These are phyloP conservation scores for Stegophylla sp. DNA, from an alignment of 2,888 invertebrate genomes.

Conservation along the genomic window DNA sequence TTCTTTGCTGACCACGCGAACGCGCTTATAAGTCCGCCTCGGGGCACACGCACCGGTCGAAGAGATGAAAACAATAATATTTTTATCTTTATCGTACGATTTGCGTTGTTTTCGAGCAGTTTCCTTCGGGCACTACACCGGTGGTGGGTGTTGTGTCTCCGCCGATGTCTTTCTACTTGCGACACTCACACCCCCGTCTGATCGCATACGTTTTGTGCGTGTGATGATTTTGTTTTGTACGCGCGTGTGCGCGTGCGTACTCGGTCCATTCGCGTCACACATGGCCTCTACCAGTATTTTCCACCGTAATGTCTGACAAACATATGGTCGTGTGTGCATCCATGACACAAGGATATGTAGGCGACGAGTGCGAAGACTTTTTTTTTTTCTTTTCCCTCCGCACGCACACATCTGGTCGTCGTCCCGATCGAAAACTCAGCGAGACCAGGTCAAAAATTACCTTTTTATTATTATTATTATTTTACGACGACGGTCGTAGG, in stretches of 20 bases:
- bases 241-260: neutral
- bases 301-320: conserved; percentile 14
- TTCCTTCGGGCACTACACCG: neutral
- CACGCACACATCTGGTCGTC: conserved; percentile 37
- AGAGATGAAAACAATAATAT: neutral
- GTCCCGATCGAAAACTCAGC: neutral
- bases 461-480: neutral
- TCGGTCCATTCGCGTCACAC: conserved; percentile 22
- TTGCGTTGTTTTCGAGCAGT: neutral
- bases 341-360: conserved; percentile 23
- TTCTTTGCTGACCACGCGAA: neutral
- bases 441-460: neutral
- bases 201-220: neutral
- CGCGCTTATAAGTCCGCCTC: conserved; percentile 10
- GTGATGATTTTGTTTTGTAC: neutral
- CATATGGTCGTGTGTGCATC: conserved; percentile 41
- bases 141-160: conserved; percentile 41
- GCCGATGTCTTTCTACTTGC: conserved; percentile 11
- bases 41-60: conserved; percentile 11
- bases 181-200: conserved; percentile 39
- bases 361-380: conserved; percentile 23
- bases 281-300: conserved; percentile 37
- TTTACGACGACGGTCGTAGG: neutral
- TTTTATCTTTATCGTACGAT: neutral
- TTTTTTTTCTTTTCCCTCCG: neutral